Conservation (phyloP, 2,888 invertebrate genomes). For the Andrena bucephala region DNA sequence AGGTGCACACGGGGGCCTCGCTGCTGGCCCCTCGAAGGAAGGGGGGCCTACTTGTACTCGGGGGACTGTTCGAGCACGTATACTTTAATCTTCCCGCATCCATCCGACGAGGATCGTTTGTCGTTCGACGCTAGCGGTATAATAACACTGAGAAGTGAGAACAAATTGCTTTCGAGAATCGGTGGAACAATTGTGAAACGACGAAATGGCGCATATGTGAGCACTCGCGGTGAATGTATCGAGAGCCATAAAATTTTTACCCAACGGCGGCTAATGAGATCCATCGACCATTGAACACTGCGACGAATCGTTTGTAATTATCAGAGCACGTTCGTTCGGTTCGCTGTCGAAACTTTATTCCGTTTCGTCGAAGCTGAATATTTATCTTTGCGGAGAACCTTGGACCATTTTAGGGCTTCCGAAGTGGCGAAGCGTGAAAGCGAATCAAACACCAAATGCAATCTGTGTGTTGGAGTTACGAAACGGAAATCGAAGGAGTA, state of each 20-base stretch:
- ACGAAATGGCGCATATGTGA: not conserved
- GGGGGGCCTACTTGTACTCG: slow-evolving; percentile 79
- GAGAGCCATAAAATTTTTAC: not conserved
- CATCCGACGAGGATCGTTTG: slow-evolving; percentile 46
- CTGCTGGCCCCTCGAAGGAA: slow-evolving; percentile 69
- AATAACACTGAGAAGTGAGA: slow-evolving; percentile 9
- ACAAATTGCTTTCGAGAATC: slow-evolving; percentile 4
- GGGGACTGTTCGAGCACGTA: slow-evolving; percentile 60
- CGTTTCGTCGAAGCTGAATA: not conserved
- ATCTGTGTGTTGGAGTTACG: too few species aligned
- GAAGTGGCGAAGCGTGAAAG: too few species aligned
- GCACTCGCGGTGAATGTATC: not conserved
- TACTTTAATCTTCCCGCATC: slow-evolving; percentile 59
- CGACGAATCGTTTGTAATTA: slow-evolving; percentile 4
- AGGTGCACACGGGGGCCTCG: slow-evolving; percentile 80
- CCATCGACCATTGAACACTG: not conserved
- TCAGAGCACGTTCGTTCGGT: not conserved
- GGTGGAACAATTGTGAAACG: not conserved
- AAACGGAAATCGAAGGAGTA: too few species aligned
- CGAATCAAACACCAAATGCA: too few species aligned
- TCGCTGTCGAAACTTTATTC: not conserved
- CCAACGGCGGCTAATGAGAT: not conserved
- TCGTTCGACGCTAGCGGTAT: slow-evolving; percentile 3
- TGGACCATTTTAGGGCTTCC: not conserved
- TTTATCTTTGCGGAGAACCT: not conserved